Evolutionary conservation across 35 echinoderm and acorn worm species (phyloP).

Genomic region (Heliocidaris tuberculata): DNA sequence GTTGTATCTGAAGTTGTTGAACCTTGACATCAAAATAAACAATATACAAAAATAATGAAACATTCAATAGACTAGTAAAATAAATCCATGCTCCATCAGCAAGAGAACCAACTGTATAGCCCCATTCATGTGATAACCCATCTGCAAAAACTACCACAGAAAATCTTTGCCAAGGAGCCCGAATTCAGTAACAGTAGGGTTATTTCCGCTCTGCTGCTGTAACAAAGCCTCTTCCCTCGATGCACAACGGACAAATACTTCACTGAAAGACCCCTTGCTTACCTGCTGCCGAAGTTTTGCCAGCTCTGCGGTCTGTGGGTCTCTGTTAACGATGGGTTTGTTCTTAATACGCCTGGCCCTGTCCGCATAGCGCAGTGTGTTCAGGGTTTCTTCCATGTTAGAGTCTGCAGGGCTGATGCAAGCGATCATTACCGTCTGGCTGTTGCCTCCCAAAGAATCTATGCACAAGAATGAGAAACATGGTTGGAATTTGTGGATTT

Average conservation of each 20-base stretch:
- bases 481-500: too few species aligned
- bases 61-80: neutral
- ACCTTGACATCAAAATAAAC: constrained; percentile 47
- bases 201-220: too few species aligned
- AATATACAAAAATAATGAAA: neutral
- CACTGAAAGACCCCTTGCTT: neutral
- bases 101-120: too few species aligned
- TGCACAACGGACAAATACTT: too few species aligned
- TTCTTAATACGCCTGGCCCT: constrained; percentile 92
- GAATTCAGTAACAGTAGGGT: too few species aligned
- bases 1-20: constrained; percentile 82
- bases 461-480: neutral
- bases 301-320: constrained; percentile 89
- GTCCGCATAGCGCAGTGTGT: constrained; percentile 93
- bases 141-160: too few species aligned
- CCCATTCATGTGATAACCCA: too few species aligned
- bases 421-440: constrained; percentile 96
- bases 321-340: constrained; percentile 90
- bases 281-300: constrained; percentile 82
- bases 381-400: constrained; percentile 96
- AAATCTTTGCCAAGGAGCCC: too few species aligned
- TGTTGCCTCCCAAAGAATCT: constrained; percentile 98
- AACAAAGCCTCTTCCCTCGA: too few species aligned
- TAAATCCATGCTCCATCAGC: too few species aligned
- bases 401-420: constrained; percentile 94